Evolutionary conservation across 2,888 invertebrate species (phyloP).

Genomic region (Agrotis puta): DNA sequence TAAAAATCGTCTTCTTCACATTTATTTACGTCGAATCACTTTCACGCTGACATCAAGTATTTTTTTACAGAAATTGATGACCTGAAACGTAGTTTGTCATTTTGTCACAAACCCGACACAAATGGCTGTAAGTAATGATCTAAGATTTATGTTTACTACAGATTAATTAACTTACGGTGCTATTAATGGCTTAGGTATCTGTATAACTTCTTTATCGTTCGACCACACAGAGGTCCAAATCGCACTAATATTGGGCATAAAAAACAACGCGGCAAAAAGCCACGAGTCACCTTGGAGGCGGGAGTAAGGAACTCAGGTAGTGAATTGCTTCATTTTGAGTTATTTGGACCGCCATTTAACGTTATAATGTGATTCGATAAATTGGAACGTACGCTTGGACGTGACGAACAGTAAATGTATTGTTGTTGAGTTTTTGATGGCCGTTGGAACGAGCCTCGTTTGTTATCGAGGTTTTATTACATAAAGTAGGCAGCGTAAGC

Average conservation of each 20-base stretch:
- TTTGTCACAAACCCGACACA: conserved; percentile 52
- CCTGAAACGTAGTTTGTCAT: conserved; percentile 46
- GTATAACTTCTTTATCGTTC: conserved; percentile 63
- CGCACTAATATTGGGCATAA: conserved; percentile 81
- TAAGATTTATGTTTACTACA: conserved; percentile 61
- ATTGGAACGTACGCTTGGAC: conserved; percentile 71
- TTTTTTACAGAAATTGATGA: conserved; percentile 53
- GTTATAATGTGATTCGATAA: conserved; percentile 75
- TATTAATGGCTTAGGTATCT: conserved; percentile 63
- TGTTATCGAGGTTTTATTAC: conserved; percentile 45
- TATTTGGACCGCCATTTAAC: conserved; percentile 73
- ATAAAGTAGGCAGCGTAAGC: conserved; percentile 20
- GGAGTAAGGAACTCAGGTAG: conserved; percentile 89
- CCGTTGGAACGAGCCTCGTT: conserved; percentile 33
- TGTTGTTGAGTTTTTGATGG: conserved; percentile 51
- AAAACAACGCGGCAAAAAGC: conserved; percentile 85
- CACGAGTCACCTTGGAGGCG: conserved; percentile 86
- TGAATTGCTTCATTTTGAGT: conserved; percentile 88
- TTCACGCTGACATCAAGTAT: conserved; percentile 37
- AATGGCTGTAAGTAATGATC: conserved; percentile 51
- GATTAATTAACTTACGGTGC: conserved; percentile 68
- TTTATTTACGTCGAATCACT: conserved; percentile 48
- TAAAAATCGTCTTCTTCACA: conserved; percentile 37
- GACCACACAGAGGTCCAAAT: conserved; percentile 86
- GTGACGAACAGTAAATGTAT: conserved; percentile 58